Evolutionary conservation across 2,797 vertebrate species (phyloP).

Genomic region (Tympanoctomys barrerae): DNA sequence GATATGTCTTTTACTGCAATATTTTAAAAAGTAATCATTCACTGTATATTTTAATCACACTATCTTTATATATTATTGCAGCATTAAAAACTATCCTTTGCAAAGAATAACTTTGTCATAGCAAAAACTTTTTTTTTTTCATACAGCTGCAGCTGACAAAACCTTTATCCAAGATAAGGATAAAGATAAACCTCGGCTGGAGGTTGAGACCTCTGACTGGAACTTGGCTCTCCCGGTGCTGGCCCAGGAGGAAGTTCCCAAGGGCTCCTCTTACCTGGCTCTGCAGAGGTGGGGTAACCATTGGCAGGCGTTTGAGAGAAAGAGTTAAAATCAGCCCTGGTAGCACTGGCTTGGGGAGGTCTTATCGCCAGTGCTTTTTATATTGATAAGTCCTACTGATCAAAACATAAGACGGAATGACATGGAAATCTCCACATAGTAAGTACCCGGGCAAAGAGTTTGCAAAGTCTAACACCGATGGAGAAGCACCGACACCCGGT

Average conservation of each 20-base stretch:
- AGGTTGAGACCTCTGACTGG: background rate
- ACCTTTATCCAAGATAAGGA: background rate
- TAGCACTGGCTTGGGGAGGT: slow-evolving; percentile 10
- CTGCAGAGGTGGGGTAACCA: background rate
- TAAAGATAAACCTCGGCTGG: background rate
- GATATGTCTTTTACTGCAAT: background rate
- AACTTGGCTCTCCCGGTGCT: background rate
- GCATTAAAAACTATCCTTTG: background rate
- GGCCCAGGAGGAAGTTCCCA: background rate
- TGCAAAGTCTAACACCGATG: background rate
- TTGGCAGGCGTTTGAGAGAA: background rate
- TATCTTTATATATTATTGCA: background rate
- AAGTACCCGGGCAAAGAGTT: background rate
- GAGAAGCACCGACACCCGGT: background rate
- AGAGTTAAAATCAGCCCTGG: background rate
- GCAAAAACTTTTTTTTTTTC: background rate
- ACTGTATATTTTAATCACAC: background rate
- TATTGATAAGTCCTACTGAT: background rate
- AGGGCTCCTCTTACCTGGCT: background rate
- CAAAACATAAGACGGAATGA: background rate
- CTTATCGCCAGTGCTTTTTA: background rate
- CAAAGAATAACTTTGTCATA: slow-evolving; percentile 37
- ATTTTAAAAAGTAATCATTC: background rate
- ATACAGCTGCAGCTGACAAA: background rate
- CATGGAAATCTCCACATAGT: background rate